Conservation (phyloP, 2,797 vertebrate species). For the Vultur gryphus region DNA sequence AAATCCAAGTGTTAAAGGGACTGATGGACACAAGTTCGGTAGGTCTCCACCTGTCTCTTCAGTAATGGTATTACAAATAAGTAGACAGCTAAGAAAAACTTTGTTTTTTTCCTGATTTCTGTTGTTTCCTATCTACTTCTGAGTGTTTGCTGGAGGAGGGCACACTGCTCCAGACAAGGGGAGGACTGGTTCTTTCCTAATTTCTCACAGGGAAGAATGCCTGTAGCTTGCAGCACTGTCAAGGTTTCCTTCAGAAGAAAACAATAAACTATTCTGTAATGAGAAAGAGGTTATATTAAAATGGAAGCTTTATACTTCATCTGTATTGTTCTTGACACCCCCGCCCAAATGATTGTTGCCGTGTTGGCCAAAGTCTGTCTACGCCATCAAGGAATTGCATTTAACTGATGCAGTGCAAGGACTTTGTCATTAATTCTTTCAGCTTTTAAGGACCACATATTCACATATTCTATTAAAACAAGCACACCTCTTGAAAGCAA, state of each 20-base stretch:
- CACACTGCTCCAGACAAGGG: neutral
- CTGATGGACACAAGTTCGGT: neutral
- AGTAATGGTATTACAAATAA: neutral
- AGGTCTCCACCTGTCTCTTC: neutral
- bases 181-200: neutral
- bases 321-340: neutral
- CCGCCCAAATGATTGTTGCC: neutral
- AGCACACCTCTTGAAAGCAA: neutral
- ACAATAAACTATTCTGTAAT: neutral
- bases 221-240: neutral
- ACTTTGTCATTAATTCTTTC: neutral
- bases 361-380: neutral
- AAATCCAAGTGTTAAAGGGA: neutral
- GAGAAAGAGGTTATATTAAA: neutral
- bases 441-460: neutral
- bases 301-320: neutral
- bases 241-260: conserved; percentile 3
- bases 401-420: neutral
- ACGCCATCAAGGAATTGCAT: neutral
- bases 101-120: neutral
- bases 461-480: neutral
- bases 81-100: neutral
- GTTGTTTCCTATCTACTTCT: neutral
- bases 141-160: neutral
- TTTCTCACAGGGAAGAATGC: neutral